A percentile compares a stretch with the other conserved stretches of the same genome.
Evolutionary conservation across 1,140 invertebrate genomes (phyloP).

Genomic region (Drosophila kurseongensis): DNA sequence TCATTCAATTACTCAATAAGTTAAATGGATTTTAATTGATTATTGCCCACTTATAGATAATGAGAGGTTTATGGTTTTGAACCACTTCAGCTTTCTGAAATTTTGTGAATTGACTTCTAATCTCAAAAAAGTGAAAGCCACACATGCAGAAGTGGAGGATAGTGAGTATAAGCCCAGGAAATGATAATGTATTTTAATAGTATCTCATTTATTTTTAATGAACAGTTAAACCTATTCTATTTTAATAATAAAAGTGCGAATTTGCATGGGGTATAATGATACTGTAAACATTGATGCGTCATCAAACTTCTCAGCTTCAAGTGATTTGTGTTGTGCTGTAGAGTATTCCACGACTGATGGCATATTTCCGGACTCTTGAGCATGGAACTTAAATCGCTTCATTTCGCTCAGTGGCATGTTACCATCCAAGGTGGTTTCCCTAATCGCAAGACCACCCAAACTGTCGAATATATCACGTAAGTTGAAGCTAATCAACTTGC

Average conservation of each 20-base stretch:
- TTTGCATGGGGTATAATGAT: conserved; percentile 73
- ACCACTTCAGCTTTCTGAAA: neutral
- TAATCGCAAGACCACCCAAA: conserved; percentile 48
- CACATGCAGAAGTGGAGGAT: conserved; percentile 5
- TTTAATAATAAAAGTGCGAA: conserved; percentile 70
- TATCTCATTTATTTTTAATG: neutral
- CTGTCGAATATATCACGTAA: conserved; percentile 57
- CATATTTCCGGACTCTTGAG: conserved; percentile 29
- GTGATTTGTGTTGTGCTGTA: conserved; percentile 25
- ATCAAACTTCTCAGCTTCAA: conserved; percentile 20
- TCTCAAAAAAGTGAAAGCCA: conserved; percentile 22
- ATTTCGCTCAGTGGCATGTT: conserved; percentile 58
- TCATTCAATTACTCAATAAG: conserved; percentile 3
- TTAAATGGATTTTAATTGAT: conserved; percentile 49
- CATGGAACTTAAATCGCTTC: conserved; percentile 67
- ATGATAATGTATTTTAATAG: too few species aligned
- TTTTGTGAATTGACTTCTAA: neutral
- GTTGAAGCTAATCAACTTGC: conserved; percentile 85
- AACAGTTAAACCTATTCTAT: neutral
- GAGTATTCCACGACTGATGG: conserved; percentile 23
- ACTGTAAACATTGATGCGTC: conserved; percentile 62
- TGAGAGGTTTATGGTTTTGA: neutral
- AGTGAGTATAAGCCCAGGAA: neutral
- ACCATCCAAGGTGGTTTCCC: conserved; percentile 74
- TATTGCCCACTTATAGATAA: conserved; percentile 21